Evolutionary conservation across 1,140 invertebrate genomes (phyloP).

Genomic region (Zaprionus africanus): DNA sequence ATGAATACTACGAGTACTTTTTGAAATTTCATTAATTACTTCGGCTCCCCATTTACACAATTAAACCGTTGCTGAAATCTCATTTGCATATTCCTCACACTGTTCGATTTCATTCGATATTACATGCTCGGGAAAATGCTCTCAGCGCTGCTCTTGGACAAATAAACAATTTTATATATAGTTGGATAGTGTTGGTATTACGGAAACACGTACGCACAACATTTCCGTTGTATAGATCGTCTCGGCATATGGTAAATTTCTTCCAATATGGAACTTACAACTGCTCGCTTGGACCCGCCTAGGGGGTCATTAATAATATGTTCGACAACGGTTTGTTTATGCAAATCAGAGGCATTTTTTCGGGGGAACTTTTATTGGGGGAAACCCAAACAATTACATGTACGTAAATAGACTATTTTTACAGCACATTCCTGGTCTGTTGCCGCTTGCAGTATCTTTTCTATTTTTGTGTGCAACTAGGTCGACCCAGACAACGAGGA

Average conservation of each 20-base stretch:
- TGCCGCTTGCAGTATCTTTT: conserved; percentile 30
- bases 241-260: conserved; percentile 71
- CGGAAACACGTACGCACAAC: conserved; percentile 51
- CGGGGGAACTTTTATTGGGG: conserved; percentile 32
- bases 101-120: not conserved
- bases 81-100: not conserved
- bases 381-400: conserved; percentile 65
- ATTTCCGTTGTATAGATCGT: conserved; percentile 56
- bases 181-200: conserved; percentile 7
- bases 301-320: conserved; percentile 29
- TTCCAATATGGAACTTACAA: conserved; percentile 19
- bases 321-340: conserved; percentile 69
- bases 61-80: not conserved
- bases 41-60: not conserved
- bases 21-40: not conserved
- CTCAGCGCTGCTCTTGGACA: conserved; percentile 9
- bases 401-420: conserved; percentile 69
- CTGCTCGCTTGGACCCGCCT: conserved; percentile 4
- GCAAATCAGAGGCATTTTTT: conserved; percentile 56
- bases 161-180: conserved; percentile 63
- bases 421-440: conserved; percentile 48
- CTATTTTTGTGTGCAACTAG: conserved; percentile 59
- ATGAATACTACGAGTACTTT: no score
- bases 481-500: conserved; percentile 57
- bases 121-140: conserved; percentile 3